These are phyloP conservation scores for Centropristis striata DNA, from an alignment of 2,113 vertebrate genomes.

Conservation along the genomic window DNA sequence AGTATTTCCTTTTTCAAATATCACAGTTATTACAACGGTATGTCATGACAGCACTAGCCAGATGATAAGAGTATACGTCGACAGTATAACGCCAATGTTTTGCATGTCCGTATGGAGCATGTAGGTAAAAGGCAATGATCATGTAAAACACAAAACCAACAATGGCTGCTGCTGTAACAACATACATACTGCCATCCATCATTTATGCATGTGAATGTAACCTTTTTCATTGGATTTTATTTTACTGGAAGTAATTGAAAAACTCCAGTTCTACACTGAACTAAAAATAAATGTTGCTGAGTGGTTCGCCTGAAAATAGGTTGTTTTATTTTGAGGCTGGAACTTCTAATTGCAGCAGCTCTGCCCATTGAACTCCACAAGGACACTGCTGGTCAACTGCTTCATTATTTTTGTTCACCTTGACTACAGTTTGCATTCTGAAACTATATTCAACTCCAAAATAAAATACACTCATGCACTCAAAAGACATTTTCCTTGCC, in stretches of 20 bases:
- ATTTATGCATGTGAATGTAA: not conserved
- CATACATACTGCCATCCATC: no score
- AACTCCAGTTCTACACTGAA: not conserved
- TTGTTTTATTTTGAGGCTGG: conserved; percentile 6
- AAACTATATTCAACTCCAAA: not conserved
- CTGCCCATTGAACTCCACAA: conserved; percentile 31
- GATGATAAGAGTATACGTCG: not conserved
- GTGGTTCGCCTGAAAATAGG: not conserved
- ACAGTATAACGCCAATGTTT: no score
- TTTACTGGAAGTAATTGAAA: conserved; percentile 1
- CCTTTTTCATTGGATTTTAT: not conserved
- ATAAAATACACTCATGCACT: conserved; percentile 31
- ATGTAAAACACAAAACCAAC: conserved; percentile 4
- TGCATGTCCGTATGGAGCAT: not conserved
- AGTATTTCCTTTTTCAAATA: no score
- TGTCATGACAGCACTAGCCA: no score
- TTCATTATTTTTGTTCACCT: conserved; percentile 27
- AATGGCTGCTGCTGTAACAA: not conserved
- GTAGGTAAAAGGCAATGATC: not conserved
- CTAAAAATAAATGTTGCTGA: conserved; percentile 16
- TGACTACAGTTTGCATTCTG: conserved; percentile 1
- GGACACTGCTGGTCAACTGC: not conserved
- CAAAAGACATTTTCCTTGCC: not conserved
- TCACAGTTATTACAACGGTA: no score
- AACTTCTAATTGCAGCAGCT: conserved; percentile 3